Evolutionary conservation across 2,888 invertebrate genomes (phyloP).

Genomic region (Spialia ferax): DNA sequence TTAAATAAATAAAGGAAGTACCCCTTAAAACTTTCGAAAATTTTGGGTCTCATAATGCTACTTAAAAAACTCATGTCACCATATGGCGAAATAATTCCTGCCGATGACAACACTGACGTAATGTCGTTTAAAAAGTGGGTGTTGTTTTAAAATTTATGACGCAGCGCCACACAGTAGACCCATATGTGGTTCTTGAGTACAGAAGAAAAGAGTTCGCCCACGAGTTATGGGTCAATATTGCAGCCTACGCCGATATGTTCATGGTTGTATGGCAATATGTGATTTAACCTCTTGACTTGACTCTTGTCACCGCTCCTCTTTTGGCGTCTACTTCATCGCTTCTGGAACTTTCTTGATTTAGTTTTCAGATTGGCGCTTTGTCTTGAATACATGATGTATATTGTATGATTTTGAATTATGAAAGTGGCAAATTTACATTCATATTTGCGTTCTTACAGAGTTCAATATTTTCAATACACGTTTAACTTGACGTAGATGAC

Average conservation of each 20-base stretch:
- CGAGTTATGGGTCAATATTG: constrained; percentile 31
- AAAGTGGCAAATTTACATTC: not conserved
- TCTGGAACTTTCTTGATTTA: not conserved
- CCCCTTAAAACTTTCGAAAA: constrained; percentile 22
- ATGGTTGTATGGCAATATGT: constrained; percentile 3
- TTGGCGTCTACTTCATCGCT: not conserved
- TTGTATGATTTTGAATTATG: too few relatives aligned
- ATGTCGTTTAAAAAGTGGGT: constrained; percentile 41
- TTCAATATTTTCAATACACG: not conserved
- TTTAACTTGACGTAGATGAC: not conserved
- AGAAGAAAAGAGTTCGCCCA: constrained; percentile 39
- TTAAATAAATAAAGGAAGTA: not conserved
- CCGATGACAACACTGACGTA: constrained; percentile 36
- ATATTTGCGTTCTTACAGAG: not conserved
- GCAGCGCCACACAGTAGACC: constrained; percentile 20
- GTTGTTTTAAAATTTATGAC: constrained; percentile 42
- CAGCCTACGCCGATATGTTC: constrained; percentile 32
- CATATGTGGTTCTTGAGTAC: constrained; percentile 31
- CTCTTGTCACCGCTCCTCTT: not conserved
- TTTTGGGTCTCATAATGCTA: not conserved
- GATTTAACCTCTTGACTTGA: not conserved
- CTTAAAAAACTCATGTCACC: constrained; percentile 27
- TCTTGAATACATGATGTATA: not conserved
- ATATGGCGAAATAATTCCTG: constrained; percentile 33
- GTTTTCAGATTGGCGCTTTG: not conserved